Percentiles rank a stretch among this genome's conserved stretches.
Conservation (phyloP, 2,113 vertebrate genomes). For the Panthera tigris region DNA sequence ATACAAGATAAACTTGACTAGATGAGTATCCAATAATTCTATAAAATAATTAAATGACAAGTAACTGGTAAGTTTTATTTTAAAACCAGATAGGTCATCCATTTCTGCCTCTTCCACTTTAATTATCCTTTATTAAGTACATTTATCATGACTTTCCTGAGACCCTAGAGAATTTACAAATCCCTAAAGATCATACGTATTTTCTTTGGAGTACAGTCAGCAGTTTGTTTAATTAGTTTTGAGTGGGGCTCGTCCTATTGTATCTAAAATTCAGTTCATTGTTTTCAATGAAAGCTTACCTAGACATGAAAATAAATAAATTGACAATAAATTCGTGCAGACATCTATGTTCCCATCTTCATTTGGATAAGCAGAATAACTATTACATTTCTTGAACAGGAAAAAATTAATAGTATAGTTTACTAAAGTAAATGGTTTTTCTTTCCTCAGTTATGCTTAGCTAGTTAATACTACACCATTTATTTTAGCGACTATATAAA, state of each 20-base stretch:
- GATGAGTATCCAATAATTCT: background rate
- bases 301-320: background rate
- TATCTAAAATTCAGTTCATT: constrained; percentile 24
- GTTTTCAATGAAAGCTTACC: background rate
- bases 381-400: constrained; percentile 6
- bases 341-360: background rate
- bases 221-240: constrained; percentile 45
- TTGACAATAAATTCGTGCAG: background rate
- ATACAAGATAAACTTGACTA: background rate
- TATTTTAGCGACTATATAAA: background rate
- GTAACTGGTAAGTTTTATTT: constrained; percentile 49
- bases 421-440: background rate
- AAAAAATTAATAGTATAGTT: background rate
- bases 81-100: constrained; percentile 12
- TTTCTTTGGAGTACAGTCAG: background rate
- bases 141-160: background rate
- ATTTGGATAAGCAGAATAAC: background rate
- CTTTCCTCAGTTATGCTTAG: background rate
- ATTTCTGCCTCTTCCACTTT: constrained; percentile 27
- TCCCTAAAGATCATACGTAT: background rate
- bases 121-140: constrained; percentile 19
- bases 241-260: background rate
- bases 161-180: constrained; percentile 19
- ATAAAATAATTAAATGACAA: constrained; percentile 40
- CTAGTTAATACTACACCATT: background rate